Evolutionary conservation across 2,797 vertebrate genomes (phyloP), one percentile per base, ranked within the genome.

Genomic region (Esox masquinongy): DNA sequence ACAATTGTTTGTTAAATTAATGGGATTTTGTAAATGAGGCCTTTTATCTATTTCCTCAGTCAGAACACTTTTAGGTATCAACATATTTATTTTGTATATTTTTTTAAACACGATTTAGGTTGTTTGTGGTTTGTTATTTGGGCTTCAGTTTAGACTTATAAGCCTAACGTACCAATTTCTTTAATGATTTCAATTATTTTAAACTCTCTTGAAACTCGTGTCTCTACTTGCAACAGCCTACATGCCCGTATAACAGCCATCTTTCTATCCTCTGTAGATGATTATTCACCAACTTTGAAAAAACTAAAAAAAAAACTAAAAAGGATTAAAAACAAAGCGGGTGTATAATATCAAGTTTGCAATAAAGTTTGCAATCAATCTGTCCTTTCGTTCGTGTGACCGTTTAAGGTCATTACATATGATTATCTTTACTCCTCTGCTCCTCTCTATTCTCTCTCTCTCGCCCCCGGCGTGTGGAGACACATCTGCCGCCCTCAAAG

Each of bases 351-450:
- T 68, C 36, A 19, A 43, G 8, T 70, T 67, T 59, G 64, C 59
- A 53, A 72, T 66, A 72, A 51, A 78, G 56, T 53, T 17, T 51
- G 61, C 68, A 29, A 17, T 59, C 24, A 66, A 26, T 49, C 47
- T 49, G 75, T 75, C 29, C 26, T 4, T 61, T 68, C 59, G 78
- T 68, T 72, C 19, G 15, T 50, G 47, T 80, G 68, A 75, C 59
- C 77, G 83, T 82, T 84, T 83, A 74, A 75, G 74, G 75, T 84
- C 81, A 83, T 83, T 86, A 83, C 78, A 66, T 74, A 72, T 80
- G 79, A 83, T 83, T 81, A 81, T 80, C 75, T 69, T 77, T 43
- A 83, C 82, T 80, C 81, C 81, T 86, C 22, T 26, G 39, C 24
- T 7, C 17, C 22, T 59, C 56, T 59, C n/a, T 56, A 8, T 17